Conservation (phyloP, 2,888 invertebrate genomes). For the Lasioglossum malachurum region DNA sequence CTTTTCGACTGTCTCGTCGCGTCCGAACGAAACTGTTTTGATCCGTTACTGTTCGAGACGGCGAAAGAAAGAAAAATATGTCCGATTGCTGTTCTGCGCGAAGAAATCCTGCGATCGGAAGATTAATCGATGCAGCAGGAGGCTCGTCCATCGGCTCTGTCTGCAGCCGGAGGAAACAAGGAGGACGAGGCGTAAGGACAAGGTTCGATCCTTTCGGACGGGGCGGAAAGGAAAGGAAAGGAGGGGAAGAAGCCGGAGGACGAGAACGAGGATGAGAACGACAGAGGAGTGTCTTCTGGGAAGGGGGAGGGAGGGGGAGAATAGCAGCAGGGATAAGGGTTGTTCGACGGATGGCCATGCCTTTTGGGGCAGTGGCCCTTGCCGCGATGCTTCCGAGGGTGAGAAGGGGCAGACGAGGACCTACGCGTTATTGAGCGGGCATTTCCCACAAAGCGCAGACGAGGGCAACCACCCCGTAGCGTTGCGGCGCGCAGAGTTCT, state of each 20-base stretch:
- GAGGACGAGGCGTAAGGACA: constrained; percentile 43
- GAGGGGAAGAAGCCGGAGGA: not conserved
- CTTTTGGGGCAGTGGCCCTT: constrained; percentile 78
- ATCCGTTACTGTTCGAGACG: not conserved
- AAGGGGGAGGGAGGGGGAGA: constrained; percentile 26
- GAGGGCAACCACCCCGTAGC: constrained; percentile 84
- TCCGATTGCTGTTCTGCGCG: not conserved
- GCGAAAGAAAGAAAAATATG: not conserved
- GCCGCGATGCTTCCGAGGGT: constrained; percentile 67
- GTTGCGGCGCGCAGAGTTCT: constrained; percentile 75
- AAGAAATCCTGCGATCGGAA: constrained; percentile 18
- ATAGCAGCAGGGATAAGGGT: constrained; percentile 56
- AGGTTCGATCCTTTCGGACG: constrained; percentile 60
- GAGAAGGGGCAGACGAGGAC: constrained; percentile 74
- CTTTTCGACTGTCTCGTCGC: not conserved
- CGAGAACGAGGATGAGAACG: constrained; percentile 29
- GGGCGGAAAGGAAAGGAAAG: not conserved
- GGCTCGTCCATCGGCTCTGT: constrained; percentile 4
- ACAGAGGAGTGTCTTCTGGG: constrained; percentile 50
- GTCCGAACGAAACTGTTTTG: not conserved
- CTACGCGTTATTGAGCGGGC: constrained; percentile 84
- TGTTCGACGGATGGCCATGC: constrained; percentile 68
- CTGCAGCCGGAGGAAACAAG: not conserved
- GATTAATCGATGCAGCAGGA: constrained; percentile 47
- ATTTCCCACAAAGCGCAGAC: constrained; percentile 84